Percentiles rank a stretch among this genome's conserved stretches.
Evolutionary conservation across 2,888 invertebrate species (phyloP).

Genomic region (Eubasilissa splendida): DNA sequence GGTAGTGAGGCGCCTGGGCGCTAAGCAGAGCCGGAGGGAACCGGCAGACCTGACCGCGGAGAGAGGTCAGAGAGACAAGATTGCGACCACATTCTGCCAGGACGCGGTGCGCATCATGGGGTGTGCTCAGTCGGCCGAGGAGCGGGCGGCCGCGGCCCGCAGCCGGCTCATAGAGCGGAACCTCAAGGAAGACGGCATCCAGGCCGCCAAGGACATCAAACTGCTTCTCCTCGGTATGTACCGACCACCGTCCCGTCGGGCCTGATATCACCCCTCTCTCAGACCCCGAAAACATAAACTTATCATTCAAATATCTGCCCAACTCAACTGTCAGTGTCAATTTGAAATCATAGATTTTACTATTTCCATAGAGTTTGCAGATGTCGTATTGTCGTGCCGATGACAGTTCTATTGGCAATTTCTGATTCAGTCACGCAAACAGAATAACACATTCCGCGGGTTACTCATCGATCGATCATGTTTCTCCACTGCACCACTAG

Average conservation of each 20-base stretch:
- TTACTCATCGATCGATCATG: constrained; percentile 40
- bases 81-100: constrained; percentile 54
- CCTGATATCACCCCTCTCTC: not conserved
- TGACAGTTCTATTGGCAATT: constrained; percentile 14
- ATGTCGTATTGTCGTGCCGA: not conserved
- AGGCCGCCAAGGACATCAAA: constrained; percentile 99
- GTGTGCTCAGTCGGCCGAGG: constrained; percentile 99
- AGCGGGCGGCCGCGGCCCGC: constrained; percentile 97
- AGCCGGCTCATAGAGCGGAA: constrained; percentile 98
- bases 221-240: constrained; percentile 93
- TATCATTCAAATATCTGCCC: not conserved
- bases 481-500: not conserved
- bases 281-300: constrained; percentile 6
- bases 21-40: constrained; percentile 70
- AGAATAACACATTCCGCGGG: constrained; percentile 12
- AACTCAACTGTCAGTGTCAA: constrained; percentile 32
- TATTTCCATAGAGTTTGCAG: not conserved
- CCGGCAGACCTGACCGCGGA: constrained; percentile 75
- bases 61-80: constrained; percentile 68
- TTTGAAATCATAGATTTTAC: constrained; percentile 7
- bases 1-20: constrained; percentile 66
- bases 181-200: constrained; percentile 98
- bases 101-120: constrained; percentile 83
- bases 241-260: not conserved
- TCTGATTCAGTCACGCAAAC: constrained; percentile 11